phyloP scores from a whole-genome alignment of 2,797 vertebrate genomes.

The Gallirallus australis region DNA sequence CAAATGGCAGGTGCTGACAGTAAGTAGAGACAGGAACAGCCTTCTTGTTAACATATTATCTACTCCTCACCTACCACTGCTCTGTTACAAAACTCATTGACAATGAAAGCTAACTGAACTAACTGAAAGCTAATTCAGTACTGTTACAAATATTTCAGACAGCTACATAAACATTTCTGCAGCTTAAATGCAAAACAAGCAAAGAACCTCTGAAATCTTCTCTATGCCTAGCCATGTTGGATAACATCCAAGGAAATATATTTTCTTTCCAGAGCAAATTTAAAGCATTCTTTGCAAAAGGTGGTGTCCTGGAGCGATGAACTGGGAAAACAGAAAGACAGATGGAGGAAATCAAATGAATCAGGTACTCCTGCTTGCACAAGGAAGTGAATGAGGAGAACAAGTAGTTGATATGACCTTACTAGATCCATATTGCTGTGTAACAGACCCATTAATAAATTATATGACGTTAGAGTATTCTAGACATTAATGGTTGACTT shows the following conservation, averaged over 20 bases:
- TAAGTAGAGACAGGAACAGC: constrained; percentile 64
- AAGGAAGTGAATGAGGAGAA: constrained; percentile 52
- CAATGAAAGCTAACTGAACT: constrained; percentile 60
- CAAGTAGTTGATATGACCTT: constrained; percentile 9
- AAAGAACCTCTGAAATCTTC: background rate
- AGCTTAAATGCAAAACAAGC: background rate
- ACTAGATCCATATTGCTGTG: background rate
- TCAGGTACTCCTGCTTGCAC: constrained; percentile 46
- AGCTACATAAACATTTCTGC: background rate
- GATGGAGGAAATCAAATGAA: constrained; percentile 68
- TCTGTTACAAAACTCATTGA: constrained; percentile 68
- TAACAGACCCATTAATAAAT: background rate
- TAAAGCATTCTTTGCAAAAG: constrained; percentile 67
- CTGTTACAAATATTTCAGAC: constrained; percentile 22
- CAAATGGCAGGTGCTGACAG: constrained; percentile 70
- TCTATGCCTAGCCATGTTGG: background rate
- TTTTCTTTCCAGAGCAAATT: constrained; percentile 63
- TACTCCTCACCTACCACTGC: constrained; percentile 61
- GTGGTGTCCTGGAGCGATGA: constrained; percentile 63
- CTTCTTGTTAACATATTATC: constrained; percentile 70
- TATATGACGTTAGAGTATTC: background rate
- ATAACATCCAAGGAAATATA: constrained; percentile 33
- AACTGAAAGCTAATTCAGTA: constrained; percentile 36
- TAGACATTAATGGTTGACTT: background rate
- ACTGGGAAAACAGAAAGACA: constrained; percentile 63